Percentiles rank a stretch among this genome's conserved stretches.
phyloP scores from a whole-genome alignment of 2,888 invertebrate species.

The Limnephilus rhombicus region DNA sequence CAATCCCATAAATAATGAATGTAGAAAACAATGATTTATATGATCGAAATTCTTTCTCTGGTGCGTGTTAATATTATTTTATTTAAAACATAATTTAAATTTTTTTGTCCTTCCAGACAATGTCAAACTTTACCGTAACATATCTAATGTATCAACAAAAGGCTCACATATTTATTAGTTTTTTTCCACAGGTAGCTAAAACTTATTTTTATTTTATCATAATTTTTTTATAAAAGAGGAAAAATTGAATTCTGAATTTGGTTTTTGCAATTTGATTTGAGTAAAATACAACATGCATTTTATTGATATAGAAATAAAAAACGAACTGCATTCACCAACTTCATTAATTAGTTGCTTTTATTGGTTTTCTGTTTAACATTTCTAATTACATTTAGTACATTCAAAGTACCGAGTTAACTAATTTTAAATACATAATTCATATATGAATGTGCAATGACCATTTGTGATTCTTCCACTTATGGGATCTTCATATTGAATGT shows the following conservation, averaged over 20 bases:
- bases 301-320: not conserved
- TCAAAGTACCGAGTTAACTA: not conserved
- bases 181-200: not conserved
- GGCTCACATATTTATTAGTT: not conserved
- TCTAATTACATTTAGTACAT: not conserved
- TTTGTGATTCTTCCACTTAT: not conserved
- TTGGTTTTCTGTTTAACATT: not conserved
- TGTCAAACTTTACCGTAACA: not conserved
- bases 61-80: not conserved
- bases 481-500: not conserved
- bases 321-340: not conserved
- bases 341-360: not conserved
- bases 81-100: not conserved
- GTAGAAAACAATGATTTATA: not conserved
- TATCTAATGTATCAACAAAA: not conserved
- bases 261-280: not conserved
- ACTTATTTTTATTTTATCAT: not conserved
- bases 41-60: not conserved
- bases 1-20: not conserved
- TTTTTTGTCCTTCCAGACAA: not conserved
- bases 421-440: not conserved
- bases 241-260: not conserved
- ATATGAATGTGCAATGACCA: not conserved
- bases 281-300: not conserved
- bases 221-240: not conserved